phyloP scores from a whole-genome alignment of 2,797 vertebrate species.

The Dendrocincla fuliginosa region DNA sequence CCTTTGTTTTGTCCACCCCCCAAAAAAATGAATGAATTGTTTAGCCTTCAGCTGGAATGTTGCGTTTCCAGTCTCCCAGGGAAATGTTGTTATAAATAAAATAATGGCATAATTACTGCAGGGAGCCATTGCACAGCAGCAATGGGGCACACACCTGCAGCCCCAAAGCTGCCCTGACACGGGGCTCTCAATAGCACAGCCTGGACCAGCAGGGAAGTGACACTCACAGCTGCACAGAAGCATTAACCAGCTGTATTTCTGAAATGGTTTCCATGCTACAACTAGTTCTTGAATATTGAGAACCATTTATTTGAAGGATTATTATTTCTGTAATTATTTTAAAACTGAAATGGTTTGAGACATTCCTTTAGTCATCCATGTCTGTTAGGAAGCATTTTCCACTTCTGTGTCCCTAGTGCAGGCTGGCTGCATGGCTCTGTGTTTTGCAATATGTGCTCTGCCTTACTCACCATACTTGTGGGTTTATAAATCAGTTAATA shows the following conservation, averaged over 20 bases:
- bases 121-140: neutral
- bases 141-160: neutral
- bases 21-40: neutral
- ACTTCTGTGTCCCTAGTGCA: neutral
- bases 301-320: neutral
- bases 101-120: constrained; percentile 6
- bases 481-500: neutral
- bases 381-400: neutral
- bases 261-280: neutral
- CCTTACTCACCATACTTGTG: neutral
- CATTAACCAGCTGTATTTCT: neutral
- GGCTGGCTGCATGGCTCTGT: neutral
- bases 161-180: neutral
- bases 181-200: neutral
- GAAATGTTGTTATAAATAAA: constrained; percentile 33
- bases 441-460: neutral
- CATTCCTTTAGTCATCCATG: neutral
- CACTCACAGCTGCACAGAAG: neutral
- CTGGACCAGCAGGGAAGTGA: fast-evolving
- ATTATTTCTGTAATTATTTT: neutral
- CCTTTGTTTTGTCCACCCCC: constrained; percentile 6
- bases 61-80: constrained; percentile 49
- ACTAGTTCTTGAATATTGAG: neutral
- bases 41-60: constrained; percentile 58
- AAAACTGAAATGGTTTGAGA: neutral